Base-by-base conservation (phyloP, 2,888 invertebrate genomes). In the Tuberolachnus salignus region DNA sequence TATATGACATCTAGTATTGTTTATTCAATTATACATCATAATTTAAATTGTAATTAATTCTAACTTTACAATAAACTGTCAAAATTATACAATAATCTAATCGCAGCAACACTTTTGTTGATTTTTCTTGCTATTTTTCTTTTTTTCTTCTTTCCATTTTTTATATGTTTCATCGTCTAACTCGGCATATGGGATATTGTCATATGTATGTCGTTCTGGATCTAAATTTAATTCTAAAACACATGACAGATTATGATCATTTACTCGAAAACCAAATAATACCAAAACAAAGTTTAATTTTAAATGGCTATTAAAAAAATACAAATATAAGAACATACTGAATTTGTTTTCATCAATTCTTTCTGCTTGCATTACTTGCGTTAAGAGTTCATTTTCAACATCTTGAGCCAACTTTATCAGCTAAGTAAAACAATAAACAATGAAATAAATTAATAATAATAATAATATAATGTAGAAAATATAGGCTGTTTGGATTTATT, bases 291-390 rank as follows among this genome's bases (percentile, higher is more conserved):
- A 53, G 42, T 21, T 16, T 8, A 44, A 4, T 42, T 9, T 19
- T 16, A 46, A 46, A 2, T 46, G 2, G 46, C 46, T 10, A 57
- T 23, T 13, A 23, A 63, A 63, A n/a, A 16, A 26, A 1, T 49
- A 34, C 34, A 34, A 34, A 34, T 34, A 34, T 4, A 69, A 8
- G 19, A 19, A 59, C 63, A 3, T 42, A 78, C 78, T 78, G 51
- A 78, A 78, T 69, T 59, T 78, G 3, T 42, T 57, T 69, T 78
- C 78, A 51, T 34, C n/a, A 16, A 78, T 91, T 88, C 82, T 87
- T 67, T 78, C 86, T 6, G 92, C 91, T 86, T 94, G 93, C 80
- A 94, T 90, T 1, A 94, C 90, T 84, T 90, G 90, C 14, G 90
- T 91, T 83, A 89, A 88, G 42, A 94, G 84, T 86, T 93, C 92